Percentiles rank a stretch among this genome's conserved stretches.
Evolutionary conservation across 2,888 invertebrate species (phyloP).

Genomic region (Melikaiella ostensackeni): DNA sequence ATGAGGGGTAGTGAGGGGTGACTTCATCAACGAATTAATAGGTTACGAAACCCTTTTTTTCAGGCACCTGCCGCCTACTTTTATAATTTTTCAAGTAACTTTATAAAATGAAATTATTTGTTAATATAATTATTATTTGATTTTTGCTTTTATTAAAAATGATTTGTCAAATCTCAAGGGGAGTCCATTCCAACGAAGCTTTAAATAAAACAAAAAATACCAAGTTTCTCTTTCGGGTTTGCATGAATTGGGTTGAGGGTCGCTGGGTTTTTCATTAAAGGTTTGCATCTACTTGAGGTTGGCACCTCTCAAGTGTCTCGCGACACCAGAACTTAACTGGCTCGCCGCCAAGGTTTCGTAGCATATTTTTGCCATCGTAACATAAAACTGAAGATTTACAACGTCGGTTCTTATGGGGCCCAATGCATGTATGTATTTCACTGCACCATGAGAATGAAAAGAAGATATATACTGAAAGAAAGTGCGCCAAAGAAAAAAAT

Average conservation of each 20-base stretch:
- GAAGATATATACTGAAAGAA: conserved; percentile 10
- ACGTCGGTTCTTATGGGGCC: conserved; percentile 52
- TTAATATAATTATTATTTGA: too few relatives aligned
- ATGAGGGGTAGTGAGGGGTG: too few relatives aligned
- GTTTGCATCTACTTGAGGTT: conserved; percentile 3
- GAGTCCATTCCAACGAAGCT: too few relatives aligned
- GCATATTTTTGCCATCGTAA: conserved; percentile 65
- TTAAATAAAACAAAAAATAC: not conserved
- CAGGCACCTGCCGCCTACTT: too few relatives aligned
- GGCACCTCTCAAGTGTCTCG: conserved; percentile 20
- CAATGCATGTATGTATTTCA: conserved; percentile 60
- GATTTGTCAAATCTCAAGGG: too few relatives aligned
- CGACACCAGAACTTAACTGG: conserved; percentile 17
- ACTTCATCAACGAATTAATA: too few relatives aligned
- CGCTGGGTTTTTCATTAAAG: not conserved
- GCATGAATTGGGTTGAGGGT: not conserved
- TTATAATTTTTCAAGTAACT: too few relatives aligned
- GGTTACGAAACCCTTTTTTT: too few relatives aligned
- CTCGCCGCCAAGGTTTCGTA: conserved; percentile 49
- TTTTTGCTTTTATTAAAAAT: too few relatives aligned
- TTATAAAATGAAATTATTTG: too few relatives aligned
- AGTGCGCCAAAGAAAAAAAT: not conserved
- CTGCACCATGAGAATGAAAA: conserved; percentile 13
- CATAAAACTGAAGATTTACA: conserved; percentile 67
- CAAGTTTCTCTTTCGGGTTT: not conserved